Conservation (phyloP, 2,888 invertebrate genomes). For the Caenorhabditis virilis region DNA sequence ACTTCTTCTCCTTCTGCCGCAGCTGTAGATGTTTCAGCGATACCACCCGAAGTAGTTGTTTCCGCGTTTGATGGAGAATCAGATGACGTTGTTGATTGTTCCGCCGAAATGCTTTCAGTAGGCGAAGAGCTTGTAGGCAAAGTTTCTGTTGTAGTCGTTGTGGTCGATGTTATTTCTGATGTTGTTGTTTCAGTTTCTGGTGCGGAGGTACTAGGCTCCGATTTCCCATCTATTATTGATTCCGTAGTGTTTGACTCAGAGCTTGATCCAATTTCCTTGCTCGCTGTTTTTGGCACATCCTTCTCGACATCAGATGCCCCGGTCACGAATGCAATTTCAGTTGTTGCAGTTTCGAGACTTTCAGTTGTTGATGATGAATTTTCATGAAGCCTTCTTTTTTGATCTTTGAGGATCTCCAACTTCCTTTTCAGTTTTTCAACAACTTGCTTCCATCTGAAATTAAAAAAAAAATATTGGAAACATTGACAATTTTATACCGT, state of each 20-base stretch:
- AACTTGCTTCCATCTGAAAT: slow-evolving; percentile 37
- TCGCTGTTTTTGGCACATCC: background rate
- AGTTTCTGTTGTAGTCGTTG: background rate
- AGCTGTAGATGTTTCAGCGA: background rate
- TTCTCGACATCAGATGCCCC: background rate
- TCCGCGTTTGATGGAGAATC: background rate
- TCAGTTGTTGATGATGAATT: slow-evolving; percentile 11
- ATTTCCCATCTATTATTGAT: background rate
- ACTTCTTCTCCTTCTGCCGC: background rate
- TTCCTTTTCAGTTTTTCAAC: slow-evolving; percentile 42
- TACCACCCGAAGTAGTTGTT: background rate
- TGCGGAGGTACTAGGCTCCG: background rate
- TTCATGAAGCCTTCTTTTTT: slow-evolving; percentile 28
- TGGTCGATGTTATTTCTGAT: background rate
- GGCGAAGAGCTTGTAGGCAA: background rate
- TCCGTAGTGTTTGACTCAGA: background rate
- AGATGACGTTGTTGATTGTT: background rate
- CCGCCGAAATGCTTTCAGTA: background rate
- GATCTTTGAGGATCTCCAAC: slow-evolving; percentile 40
- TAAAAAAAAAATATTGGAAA: background rate
- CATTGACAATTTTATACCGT: background rate
- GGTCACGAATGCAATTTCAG: slow-evolving; percentile 1
- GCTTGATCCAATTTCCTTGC: background rate
- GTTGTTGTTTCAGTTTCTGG: slow-evolving; percentile 4
- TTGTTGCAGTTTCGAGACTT: slow-evolving; percentile 4